Conservation (phyloP, 1,140 invertebrate species). For the honey bee (Apis mellifera) region DNA sequence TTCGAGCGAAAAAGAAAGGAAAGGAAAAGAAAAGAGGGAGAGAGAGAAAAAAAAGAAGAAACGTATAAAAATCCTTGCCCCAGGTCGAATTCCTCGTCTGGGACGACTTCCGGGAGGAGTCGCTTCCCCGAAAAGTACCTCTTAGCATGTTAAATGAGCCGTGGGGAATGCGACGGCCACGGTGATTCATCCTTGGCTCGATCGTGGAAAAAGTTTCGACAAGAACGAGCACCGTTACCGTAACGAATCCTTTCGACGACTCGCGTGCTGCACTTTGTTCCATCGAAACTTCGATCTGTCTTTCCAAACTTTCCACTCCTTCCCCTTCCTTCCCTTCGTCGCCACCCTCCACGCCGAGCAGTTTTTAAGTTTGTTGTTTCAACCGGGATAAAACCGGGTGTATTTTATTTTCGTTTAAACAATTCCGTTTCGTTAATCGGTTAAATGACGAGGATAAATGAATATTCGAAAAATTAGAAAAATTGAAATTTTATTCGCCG, state of each 20-base stretch:
- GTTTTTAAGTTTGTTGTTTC: background rate
- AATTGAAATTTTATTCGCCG: no score
- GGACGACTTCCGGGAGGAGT: conserved; percentile 42
- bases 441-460: no score
- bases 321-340: no score
- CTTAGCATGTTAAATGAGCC: conserved; percentile 70
- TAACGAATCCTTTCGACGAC: conserved; percentile 45
- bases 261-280: conserved; percentile 46
- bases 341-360: background rate
- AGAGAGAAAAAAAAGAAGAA: background rate
- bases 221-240: conserved; percentile 44
- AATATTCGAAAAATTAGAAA: no score
- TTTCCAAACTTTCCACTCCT: conserved; percentile 4
- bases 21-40: no score
- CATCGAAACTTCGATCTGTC: conserved; percentile 38
- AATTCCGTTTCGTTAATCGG: no score
- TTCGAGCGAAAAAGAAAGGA: no score
- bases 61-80: conserved; percentile 11
- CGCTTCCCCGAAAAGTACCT: conserved; percentile 59
- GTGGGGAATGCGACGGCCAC: conserved; percentile 53
- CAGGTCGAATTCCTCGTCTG: conserved; percentile 50
- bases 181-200: conserved; percentile 61
- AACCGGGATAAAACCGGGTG: background rate
- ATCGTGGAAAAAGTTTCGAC: conserved; percentile 53
- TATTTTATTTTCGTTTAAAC: background rate